Conservation (phyloP, 2,113 vertebrate species). For the Elanoides forficatus region DNA sequence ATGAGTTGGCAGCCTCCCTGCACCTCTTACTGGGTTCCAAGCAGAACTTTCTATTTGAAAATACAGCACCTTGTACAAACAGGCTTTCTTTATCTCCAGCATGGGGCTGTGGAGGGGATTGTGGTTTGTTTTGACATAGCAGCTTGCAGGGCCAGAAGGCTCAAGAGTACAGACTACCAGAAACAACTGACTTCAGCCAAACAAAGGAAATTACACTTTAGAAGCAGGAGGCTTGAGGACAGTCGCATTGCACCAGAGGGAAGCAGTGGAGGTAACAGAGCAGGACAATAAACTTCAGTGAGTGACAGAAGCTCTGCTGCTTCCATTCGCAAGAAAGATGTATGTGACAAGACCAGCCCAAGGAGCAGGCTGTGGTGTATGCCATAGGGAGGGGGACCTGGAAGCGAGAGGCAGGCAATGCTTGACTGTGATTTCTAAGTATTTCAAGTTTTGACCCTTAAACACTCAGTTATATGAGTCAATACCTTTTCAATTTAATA, state of each 20-base stretch:
- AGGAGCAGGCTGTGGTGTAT: background rate
- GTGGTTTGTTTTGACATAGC: background rate
- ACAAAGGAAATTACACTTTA: background rate
- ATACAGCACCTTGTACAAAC: background rate
- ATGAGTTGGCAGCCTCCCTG: background rate
- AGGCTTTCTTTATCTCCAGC: background rate
- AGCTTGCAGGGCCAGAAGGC: background rate
- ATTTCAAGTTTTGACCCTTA: background rate
- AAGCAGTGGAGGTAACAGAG: background rate
- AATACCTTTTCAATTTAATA: background rate
- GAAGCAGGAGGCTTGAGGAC: background rate
- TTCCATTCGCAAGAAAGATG: background rate
- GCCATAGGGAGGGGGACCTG: background rate
- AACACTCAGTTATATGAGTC: accelerated
- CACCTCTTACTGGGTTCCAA: background rate
- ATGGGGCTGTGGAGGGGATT: background rate
- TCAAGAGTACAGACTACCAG: background rate
- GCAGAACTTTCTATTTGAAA: background rate
- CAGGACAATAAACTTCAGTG: background rate
- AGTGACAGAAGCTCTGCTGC: background rate
- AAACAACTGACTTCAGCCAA: background rate
- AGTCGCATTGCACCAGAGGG: background rate
- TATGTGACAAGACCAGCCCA: accelerated
- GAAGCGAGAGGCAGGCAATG: background rate
- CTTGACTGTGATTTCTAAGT: background rate